Conservation (phyloP, 2,888 invertebrate species). For the Phorcus lineatus region DNA sequence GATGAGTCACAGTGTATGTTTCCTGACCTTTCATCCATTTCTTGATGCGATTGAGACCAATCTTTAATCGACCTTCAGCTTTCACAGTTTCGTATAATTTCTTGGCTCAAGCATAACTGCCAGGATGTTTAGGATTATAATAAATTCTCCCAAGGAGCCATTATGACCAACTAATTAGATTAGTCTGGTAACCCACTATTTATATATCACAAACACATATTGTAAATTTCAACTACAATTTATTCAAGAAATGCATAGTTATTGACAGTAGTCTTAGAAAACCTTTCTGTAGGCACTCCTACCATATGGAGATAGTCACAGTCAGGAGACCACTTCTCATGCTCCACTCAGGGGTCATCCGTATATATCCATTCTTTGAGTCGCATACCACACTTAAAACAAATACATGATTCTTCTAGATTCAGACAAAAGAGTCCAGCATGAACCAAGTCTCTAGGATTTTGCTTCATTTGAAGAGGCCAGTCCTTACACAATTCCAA, state of each 20-base stretch:
- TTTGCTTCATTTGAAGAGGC: background rate
- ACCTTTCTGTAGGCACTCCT: too few relatives aligned
- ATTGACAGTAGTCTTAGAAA: too few relatives aligned
- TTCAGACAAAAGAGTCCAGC: background rate
- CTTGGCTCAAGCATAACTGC: background rate
- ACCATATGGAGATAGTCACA: background rate
- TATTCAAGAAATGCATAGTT: too few relatives aligned
- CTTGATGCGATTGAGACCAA: background rate
- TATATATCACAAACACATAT: too few relatives aligned
- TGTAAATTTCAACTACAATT: too few relatives aligned
- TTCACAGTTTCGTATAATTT: constrained; percentile 21
- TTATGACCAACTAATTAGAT: background rate
- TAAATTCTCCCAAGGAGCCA: background rate
- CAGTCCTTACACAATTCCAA: background rate
- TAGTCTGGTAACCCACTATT: background rate
- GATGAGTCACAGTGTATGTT: background rate
- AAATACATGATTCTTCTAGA: background rate
- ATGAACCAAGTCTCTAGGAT: background rate
- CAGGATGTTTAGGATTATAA: constrained; percentile 2
- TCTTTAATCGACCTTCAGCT: constrained; percentile 36
- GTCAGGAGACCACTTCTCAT: background rate
- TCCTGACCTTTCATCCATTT: constrained; percentile 14
- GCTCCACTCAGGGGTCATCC: background rate
- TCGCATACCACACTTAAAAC: background rate
- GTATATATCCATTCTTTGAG: background rate